Evolutionary conservation across 92 coral and sea anemone species (phyloP).

Genomic region (Porites evermanni): DNA sequence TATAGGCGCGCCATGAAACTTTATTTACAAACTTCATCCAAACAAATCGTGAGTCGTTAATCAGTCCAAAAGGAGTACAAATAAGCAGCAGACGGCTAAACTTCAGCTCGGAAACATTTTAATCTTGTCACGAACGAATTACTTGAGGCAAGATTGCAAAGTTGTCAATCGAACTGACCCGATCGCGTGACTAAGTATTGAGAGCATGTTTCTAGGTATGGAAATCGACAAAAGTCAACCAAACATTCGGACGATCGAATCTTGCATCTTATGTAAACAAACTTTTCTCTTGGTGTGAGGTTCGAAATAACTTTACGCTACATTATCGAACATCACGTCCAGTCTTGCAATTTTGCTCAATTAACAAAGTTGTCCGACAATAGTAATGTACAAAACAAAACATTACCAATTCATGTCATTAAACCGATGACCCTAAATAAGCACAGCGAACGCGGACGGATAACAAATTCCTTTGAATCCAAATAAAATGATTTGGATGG

Average conservation of each 20-base stretch:
- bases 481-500: conserved; percentile 28
- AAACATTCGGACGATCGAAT: conserved; percentile 39
- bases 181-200: conserved; percentile 39
- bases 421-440: conserved; percentile 28
- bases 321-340: background rate
- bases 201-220: conserved; percentile 16
- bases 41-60: conserved; percentile 33
- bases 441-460: background rate
- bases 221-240: conserved; percentile 29
- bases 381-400: conserved; percentile 10
- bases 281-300: conserved; percentile 36
- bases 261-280: conserved; percentile 52
- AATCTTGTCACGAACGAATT: background rate
- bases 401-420: conserved; percentile 17
- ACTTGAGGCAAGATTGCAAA: background rate
- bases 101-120: background rate
- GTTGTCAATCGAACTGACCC: background rate
- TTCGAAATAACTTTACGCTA: conserved; percentile 25
- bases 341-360: conserved; percentile 1
- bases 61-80: conserved; percentile 18
- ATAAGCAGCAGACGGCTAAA: conserved; percentile 13
- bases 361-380: conserved; percentile 7
- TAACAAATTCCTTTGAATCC: conserved; percentile 49
- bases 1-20: conserved; percentile 13
- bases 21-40: conserved; percentile 49